Evolutionary conservation across 1,140 invertebrate genomes (phyloP), one percentile per base, ranked within the genome.

Genomic region (Scylla paramamosain): DNA sequence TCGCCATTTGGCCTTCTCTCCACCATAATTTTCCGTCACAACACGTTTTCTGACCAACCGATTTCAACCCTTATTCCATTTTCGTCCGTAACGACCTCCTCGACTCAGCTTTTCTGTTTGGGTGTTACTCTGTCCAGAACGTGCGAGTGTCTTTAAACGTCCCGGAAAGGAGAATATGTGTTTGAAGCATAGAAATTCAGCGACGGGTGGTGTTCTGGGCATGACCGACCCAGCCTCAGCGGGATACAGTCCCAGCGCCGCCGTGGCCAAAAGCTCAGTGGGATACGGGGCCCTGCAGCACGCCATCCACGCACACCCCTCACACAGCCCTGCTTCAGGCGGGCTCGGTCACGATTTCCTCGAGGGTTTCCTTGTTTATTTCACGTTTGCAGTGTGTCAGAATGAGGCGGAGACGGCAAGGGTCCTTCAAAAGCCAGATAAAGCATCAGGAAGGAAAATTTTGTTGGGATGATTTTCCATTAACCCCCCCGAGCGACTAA

Each of bases 391-490:
- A 87, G 84, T 87, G 84, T 87, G 39, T 12, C 31, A 87, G 39
- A 39, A 87, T 32, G 31, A 77, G 67, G 67, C 67, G n/a, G 67
- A 77, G 67, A 77, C 0, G 67, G 67, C 20, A 8, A 32, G 28
- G 39, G 84, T 46, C 39, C 31, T 14, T 46, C 84, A 46, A 46
- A 48, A 89, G 8, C 39, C n/a, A 48, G 87, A 89, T 89, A 89
- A 89, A 46, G 45, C 39, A 46, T 48, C 6, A 89, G 87, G 1
- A 28, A 48, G 39, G 31, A 31, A 25, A 48, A 46, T 89, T 20
- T 83, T 31, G 67, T 39, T 32, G 25, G 91, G 92, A 52, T 14
- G 77, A 86, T 46, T 93, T 91, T 93, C 92, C 92, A 93, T 93
- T 93, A 93, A 29, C 92, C 92, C 92, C 89, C 92, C 82, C 92